phyloP scores from a whole-genome alignment of 2,888 invertebrate species.

The Eupeodes luniger region DNA sequence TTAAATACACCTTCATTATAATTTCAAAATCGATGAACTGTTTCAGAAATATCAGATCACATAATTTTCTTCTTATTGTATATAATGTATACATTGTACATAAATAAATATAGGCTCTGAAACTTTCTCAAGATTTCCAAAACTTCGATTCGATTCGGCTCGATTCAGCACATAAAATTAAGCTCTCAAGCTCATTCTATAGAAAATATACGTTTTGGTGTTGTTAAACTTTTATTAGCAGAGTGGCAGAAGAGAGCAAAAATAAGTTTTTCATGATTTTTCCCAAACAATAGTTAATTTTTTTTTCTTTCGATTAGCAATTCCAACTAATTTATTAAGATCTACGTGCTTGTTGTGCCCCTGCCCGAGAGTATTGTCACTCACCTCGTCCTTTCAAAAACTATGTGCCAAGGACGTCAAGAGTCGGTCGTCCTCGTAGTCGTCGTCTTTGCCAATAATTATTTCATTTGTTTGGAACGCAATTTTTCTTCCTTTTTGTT shows the following conservation, averaged over 20 bases:
- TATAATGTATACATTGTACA: no score
- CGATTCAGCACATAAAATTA: not conserved
- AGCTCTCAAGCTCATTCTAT: not conserved
- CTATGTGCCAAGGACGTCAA: not conserved
- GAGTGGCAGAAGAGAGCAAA: not conserved
- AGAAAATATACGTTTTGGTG: not conserved
- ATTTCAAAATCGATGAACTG: no score
- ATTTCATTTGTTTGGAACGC: conserved; percentile 65
- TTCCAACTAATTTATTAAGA: conserved; percentile 56
- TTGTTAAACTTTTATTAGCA: conserved; percentile 17
- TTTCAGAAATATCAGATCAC: no score
- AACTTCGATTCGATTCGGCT: conserved; percentile 1
- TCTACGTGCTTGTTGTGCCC: conserved; percentile 32
- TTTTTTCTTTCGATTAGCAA: conserved; percentile 51
- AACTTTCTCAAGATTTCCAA: not conserved
- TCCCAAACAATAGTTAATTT: conserved; percentile 49
- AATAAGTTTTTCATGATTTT: conserved; percentile 10
- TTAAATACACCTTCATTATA: no score
- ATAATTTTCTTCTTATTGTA: no score
- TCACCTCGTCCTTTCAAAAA: not conserved
- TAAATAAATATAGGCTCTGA: not conserved
- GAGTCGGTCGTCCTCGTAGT: conserved; percentile 12
- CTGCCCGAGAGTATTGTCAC: not conserved
- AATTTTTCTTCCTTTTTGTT: conserved; percentile 42
- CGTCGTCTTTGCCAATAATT: conserved; percentile 41